A percentile compares a stretch with the other conserved stretches of the same genome.
Conservation (phyloP, 2,888 invertebrate species). For the Macroteleia sp. region DNA sequence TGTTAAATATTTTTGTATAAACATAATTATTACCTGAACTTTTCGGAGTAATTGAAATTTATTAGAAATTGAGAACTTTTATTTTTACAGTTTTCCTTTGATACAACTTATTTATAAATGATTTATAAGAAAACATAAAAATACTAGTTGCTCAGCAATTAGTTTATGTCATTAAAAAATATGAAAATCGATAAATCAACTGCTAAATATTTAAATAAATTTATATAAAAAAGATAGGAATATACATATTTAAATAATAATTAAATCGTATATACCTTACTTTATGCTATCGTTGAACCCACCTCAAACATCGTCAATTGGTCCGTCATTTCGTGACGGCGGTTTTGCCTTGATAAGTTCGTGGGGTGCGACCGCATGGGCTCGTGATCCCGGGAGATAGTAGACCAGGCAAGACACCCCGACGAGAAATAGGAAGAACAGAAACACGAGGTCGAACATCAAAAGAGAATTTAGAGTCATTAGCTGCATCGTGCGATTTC, state of each 20-base stretch:
- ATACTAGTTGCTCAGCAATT: too few species aligned
- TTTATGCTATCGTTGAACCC: conserved; percentile 55
- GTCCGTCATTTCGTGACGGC: conserved; percentile 76
- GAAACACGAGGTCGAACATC: conserved; percentile 95
- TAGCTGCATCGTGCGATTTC: conserved; percentile 88
- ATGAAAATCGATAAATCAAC: too few species aligned
- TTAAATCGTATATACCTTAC: conserved; percentile 1
- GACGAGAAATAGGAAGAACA: conserved; percentile 93
- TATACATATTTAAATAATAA: neutral
- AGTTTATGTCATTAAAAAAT: too few species aligned
- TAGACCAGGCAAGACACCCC: conserved; percentile 93
- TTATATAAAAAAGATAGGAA: too few species aligned
- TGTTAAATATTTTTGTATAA: too few species aligned
- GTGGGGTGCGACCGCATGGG: conserved; percentile 82
- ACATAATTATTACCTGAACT: too few species aligned
- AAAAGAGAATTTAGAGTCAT: conserved; percentile 93
- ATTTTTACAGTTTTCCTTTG: too few species aligned
- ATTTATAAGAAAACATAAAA: too few species aligned
- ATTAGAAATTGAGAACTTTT: too few species aligned
- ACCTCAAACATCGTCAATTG: conserved; percentile 83
- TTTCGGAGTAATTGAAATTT: too few species aligned
- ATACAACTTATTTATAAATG: too few species aligned
- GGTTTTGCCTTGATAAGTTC: conserved; percentile 80
- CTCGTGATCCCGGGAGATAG: conserved; percentile 89
- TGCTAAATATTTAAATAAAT: too few species aligned